A percentile compares a stretch with the other conserved stretches of the same genome.
phyloP scores from a whole-genome alignment of 2,888 invertebrate genomes.

The Bellardia bayeri region DNA sequence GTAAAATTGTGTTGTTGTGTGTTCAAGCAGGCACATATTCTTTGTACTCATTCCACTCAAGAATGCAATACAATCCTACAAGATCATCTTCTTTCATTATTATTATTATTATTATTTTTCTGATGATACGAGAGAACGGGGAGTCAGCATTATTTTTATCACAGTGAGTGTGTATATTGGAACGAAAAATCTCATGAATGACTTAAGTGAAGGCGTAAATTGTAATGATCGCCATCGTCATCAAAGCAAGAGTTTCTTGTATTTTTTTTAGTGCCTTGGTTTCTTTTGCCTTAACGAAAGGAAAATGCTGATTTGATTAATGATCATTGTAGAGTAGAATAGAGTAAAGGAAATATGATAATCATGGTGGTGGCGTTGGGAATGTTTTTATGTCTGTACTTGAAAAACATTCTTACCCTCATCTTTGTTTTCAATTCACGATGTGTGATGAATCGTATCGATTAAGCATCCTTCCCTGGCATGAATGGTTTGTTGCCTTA shows the following conservation, averaged over 20 bases:
- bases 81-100: slow-evolving; percentile 41
- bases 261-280: background rate
- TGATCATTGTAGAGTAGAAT: slow-evolving; percentile 16
- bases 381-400: slow-evolving; percentile 36
- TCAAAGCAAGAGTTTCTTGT: slow-evolving; percentile 5
- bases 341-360: slow-evolving; percentile 5
- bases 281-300: slow-evolving; percentile 10
- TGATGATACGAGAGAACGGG: background rate
- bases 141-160: slow-evolving; percentile 8
- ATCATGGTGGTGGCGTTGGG: slow-evolving; percentile 21
- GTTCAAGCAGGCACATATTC: slow-evolving; percentile 10
- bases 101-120: slow-evolving; percentile 1
- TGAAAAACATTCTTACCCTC: slow-evolving; percentile 25
- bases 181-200: slow-evolving; percentile 58
- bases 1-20: background rate
- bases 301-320: slow-evolving; percentile 52
- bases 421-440: slow-evolving; percentile 27
- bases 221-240: slow-evolving; percentile 46
- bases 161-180: background rate
- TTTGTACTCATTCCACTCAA: slow-evolving; percentile 13
- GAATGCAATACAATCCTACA: slow-evolving; percentile 62
- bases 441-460: slow-evolving; percentile 34
- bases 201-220: slow-evolving; percentile 66
- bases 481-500: background rate
- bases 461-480: background rate